A percentile compares a stretch with the other conserved stretches of the same genome.
Conservation (phyloP, 2,113 vertebrate species). For the human region DNA sequence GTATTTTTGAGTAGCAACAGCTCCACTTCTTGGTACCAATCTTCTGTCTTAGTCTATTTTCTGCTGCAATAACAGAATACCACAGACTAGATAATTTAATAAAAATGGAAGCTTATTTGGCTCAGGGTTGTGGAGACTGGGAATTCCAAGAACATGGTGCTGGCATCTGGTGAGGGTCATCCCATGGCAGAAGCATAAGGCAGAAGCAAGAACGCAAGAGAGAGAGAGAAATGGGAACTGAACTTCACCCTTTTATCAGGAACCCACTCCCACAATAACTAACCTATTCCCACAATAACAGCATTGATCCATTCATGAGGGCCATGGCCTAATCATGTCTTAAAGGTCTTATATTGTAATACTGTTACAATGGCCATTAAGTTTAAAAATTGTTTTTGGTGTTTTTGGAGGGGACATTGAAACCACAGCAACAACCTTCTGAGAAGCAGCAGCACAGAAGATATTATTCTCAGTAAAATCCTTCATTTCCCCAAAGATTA, state of each 20-base stretch:
- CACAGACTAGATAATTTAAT: not conserved
- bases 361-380: not conserved
- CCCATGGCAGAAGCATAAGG: not conserved
- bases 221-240: not conserved
- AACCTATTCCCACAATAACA: not conserved
- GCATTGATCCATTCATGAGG: not conserved
- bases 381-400: not conserved
- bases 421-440: not conserved
- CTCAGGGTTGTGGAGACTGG: not conserved
- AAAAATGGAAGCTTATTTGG: not conserved
- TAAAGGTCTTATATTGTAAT: not conserved
- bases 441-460: not conserved
- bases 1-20: not conserved
- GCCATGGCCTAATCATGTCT: not conserved
- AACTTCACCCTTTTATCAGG: not conserved
- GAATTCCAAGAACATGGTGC: not conserved
- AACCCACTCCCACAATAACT: not conserved
- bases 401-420: not conserved
- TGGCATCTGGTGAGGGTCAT: not conserved
- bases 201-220: not conserved
- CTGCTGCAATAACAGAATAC: not conserved
- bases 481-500: not conserved
- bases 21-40: not conserved
- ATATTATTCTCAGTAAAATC: not conserved
- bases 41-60: not conserved